Evolutionary conservation across 2,113 vertebrate genomes (phyloP), one percentile per base, ranked within the genome.

Genomic region (Sarotherodon lohbergeri): DNA sequence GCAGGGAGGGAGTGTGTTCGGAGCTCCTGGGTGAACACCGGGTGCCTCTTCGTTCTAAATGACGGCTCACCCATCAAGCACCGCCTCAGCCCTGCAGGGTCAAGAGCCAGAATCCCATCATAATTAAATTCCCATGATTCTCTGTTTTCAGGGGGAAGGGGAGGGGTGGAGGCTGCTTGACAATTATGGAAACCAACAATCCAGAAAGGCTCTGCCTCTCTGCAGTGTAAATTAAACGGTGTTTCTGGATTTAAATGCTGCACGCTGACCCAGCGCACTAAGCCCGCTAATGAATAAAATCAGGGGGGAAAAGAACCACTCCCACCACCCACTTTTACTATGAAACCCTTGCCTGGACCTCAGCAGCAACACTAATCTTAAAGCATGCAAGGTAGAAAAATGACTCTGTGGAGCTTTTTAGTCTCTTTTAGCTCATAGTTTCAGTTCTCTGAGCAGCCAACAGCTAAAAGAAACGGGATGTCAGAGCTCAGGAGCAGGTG

Each of bases 121-220:
- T 96, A 95, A 96, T 96, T 96, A 95, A 95, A 95, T 89, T 92
- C 93, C 90, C 84, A 89, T 93, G 89, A 92, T 94, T 90, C 93
- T 91, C 88, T 82, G 92, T 63, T 93, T 88, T 84, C 87, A 29
- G 81, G 83, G 80, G 59, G 54, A 7, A 32, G 27, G 6, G 41
- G 54, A 87, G 93, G 56, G 48, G 48, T 7, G 34, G 36, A n/a
- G 88, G 90, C 87, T 3, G 96, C 96, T 95, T 96, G 97, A 97
- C 97, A 98, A 98, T 98, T 97, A 97, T 95, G 96, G 97, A 98
- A 98, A 97, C 95, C 98, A 99, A 98, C 98, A 98, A 97, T 96
- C 97, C 97, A 98, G 97, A 98, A 98, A 98, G 97, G 97, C 92
- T 84, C 95, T 93, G 96, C 96, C 96, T 97, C 96, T 96, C 95